These are phyloP conservation scores for Girardinus metallicus DNA, from an alignment of 2,797 vertebrate species.

Conservation along the genomic window DNA sequence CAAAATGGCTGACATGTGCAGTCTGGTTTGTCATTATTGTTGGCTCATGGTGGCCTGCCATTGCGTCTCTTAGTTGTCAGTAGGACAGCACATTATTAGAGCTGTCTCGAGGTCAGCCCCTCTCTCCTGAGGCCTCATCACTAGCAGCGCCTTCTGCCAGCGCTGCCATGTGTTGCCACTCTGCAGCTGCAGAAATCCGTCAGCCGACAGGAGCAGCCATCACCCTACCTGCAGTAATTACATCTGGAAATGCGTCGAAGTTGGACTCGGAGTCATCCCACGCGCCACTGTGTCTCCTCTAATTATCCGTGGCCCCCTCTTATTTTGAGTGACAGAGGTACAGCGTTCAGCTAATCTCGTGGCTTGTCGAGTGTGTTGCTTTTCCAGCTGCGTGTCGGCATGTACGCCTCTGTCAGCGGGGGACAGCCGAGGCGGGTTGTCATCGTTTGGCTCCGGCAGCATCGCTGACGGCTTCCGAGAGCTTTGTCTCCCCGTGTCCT, in stretches of 20 bases:
- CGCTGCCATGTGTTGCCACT: conserved; percentile 28
- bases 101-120: conserved; percentile 65
- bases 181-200: conserved; percentile 66
- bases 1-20: conserved; percentile 73
- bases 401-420: conserved; percentile 60
- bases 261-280: conserved; percentile 60
- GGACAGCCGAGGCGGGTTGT: conserved; percentile 62
- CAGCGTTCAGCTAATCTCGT: conserved; percentile 45
- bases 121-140: conserved; percentile 65
- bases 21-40: conserved; percentile 60
- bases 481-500: conserved; percentile 54
- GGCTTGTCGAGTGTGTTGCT: conserved; percentile 54
- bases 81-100: conserved; percentile 70
- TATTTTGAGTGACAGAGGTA: conserved; percentile 71
- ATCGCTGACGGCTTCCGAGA: conserved; percentile 35
- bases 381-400: conserved; percentile 37
- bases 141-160: conserved; percentile 54
- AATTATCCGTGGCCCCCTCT: conserved; percentile 63
- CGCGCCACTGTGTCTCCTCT: conserved; percentile 56
- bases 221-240: conserved; percentile 69
- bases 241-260: conserved; percentile 46
- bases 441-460: conserved; percentile 45
- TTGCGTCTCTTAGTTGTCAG: conserved; percentile 44
- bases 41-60: conserved; percentile 54
- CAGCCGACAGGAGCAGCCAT: conserved; percentile 54